phyloP scores from a whole-genome alignment of 2,888 invertebrate genomes.

The Pteria penguin region DNA sequence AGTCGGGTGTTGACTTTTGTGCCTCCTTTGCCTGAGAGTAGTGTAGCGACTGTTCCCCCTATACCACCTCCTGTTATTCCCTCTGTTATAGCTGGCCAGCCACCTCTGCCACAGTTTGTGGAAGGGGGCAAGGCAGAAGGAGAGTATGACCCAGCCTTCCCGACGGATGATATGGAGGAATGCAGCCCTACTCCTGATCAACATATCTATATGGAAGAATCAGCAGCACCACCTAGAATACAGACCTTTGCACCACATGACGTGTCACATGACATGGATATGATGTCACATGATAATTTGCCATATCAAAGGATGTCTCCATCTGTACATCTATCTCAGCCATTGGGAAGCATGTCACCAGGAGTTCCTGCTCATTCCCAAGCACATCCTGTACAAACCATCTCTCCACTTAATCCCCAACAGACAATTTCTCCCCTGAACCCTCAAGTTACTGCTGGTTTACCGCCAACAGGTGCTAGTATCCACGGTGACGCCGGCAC shows the following conservation, averaged over 20 bases:
- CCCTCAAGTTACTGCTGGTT: no score
- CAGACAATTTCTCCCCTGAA: slow-evolving; percentile 43
- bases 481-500: slow-evolving; percentile 42
- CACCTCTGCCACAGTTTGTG: neutral
- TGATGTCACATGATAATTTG: slow-evolving; percentile 37
- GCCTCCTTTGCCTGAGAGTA: neutral
- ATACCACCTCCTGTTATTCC: neutral
- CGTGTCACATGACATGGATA: slow-evolving; percentile 7
- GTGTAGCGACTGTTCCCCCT: neutral
- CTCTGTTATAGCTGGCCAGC: neutral
- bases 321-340: slow-evolving; percentile 42
- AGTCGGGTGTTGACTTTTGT: neutral
- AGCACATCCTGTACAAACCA: slow-evolving; percentile 42
- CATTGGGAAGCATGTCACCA: slow-evolving; percentile 36
- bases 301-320: slow-evolving; percentile 35
- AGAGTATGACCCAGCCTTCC: slow-evolving; percentile 59
- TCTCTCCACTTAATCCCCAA: slow-evolving; percentile 40
- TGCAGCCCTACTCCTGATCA: slow-evolving; percentile 50
- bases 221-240: slow-evolving; percentile 11
- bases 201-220: slow-evolving; percentile 28
- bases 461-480: slow-evolving; percentile 20
- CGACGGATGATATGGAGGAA: slow-evolving; percentile 45
- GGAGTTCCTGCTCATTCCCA: slow-evolving; percentile 38
- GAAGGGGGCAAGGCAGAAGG: neutral
- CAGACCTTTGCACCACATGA: no score